Evolutionary conservation across 2,797 vertebrate species (phyloP), one percentile per base, ranked within the genome.

Genomic region (Notolabrus celidotus): DNA sequence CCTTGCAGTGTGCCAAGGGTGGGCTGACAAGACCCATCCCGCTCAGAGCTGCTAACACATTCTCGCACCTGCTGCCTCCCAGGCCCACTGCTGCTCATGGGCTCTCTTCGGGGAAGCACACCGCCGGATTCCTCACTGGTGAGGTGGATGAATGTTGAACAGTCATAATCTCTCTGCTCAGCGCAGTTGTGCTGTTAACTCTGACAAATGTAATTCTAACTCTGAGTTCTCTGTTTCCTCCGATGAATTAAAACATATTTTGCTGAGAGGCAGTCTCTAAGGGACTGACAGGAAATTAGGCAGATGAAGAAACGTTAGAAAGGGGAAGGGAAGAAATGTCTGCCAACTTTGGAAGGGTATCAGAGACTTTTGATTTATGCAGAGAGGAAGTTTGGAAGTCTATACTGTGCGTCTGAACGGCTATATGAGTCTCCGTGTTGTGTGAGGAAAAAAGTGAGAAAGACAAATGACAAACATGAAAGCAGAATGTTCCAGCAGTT

Each of bases 21-120:
- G 86, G 85, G 83, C 86, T 84, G 88, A 91, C 83, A 77, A 68
- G 82, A 85, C 80, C 79, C 67, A 70, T 89, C 86, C 89, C 49
- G 53, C 78, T 87, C 76, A 51, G 77, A 81, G 81, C 84, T 77
- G 85, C 86, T 59, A 70, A 90, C 81, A 80, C 83, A 88, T 89
- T 89, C 86, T 74, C 85, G 86, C 91, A 91, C 88, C 91, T 92
- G 92, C 90, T 89, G 80, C 87, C 85, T 83, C 71, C 69, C 74
- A 84, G n/a, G 71, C 65, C 60, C 20, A 83, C 79, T 60, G 74
- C 75, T 71, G 74, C 85, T 82, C 85, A 82, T 83, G 79, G 56
- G 16, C 84, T 65, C 71, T 78, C 82, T 69, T 87, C 45, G 2
- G 78, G 80, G 80, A n/a, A 79, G 65, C 70, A 29, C 60, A 60